phyloP scores from a whole-genome alignment of 2,113 vertebrate genomes.

The Edolisoma coerulescens region DNA sequence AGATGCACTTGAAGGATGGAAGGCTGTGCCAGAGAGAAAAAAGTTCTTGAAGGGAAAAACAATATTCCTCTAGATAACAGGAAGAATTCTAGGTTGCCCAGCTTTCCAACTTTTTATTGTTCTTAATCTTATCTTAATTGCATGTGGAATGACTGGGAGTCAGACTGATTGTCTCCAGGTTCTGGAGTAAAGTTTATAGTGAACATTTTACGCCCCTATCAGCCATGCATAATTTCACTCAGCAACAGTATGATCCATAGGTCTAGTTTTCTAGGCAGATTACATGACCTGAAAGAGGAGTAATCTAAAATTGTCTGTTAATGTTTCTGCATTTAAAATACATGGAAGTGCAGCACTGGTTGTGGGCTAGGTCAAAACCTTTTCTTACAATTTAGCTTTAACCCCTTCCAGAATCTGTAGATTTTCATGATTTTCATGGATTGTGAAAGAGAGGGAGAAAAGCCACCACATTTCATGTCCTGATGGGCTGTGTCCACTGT shows the following conservation, averaged over 20 bases:
- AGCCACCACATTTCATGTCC: background rate
- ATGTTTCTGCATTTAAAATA: background rate
- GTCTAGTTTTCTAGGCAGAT: background rate
- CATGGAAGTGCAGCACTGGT: background rate
- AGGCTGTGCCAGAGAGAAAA: background rate
- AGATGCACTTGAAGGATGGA: background rate
- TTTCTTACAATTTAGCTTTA: background rate
- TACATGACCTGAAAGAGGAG: background rate
- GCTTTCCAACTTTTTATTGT: background rate
- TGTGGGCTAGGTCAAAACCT: background rate
- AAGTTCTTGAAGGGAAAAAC: background rate
- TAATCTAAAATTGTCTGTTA: background rate
- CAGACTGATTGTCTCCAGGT: background rate
- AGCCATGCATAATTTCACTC: background rate
- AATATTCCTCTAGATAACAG: background rate
- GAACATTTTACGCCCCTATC: background rate
- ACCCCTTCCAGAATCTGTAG: background rate
- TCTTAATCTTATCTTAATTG: background rate
- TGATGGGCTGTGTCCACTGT: accelerated
- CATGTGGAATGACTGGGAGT: background rate
- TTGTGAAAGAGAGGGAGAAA: background rate
- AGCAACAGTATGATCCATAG: background rate
- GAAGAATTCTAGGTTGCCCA: background rate
- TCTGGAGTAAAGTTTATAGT: background rate
- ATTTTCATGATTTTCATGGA: background rate